Conservation (phyloP, 2,888 invertebrate genomes). For the Drosophila eohydei region DNA sequence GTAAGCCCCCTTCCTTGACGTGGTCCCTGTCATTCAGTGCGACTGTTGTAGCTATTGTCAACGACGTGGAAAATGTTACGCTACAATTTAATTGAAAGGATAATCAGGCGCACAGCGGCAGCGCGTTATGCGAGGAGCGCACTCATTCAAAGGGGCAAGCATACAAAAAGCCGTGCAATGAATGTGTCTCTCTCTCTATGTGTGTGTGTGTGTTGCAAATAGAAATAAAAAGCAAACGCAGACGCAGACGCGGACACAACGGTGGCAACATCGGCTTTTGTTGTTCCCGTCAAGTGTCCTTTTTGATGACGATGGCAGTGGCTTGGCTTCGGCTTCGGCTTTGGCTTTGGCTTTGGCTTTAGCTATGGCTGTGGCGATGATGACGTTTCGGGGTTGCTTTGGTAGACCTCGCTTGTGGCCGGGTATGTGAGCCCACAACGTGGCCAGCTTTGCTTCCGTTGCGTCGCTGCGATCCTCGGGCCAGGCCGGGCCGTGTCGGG, state of each 20-base stretch:
- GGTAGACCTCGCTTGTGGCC: conserved; percentile 84
- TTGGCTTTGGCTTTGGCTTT: background rate
- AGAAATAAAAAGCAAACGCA: conserved; percentile 68
- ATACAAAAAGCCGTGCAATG: conserved; percentile 61
- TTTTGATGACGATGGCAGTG: conserved; percentile 61
- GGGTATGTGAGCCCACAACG: conserved; percentile 81
- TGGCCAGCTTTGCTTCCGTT: conserved; percentile 69
- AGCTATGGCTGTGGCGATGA: conserved; percentile 13
- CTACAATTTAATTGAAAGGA: conserved; percentile 83
- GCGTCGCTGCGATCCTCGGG: conserved; percentile 55
- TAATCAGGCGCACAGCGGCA: conserved; percentile 77
- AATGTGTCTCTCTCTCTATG: conserved; percentile 22
- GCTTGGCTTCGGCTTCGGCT: conserved; percentile 21
- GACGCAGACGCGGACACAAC: conserved; percentile 25
- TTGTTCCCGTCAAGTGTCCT: conserved; percentile 77
- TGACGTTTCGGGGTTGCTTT: conserved; percentile 79
- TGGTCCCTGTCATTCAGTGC: conserved; percentile 22
- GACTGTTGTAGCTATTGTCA: conserved; percentile 58
- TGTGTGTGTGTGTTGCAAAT: conserved; percentile 57
- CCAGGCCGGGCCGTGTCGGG: background rate
- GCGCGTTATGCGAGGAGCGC: conserved; percentile 58
- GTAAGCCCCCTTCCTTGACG: conserved; percentile 5
- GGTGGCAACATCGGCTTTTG: conserved; percentile 73
- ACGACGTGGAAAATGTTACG: conserved; percentile 81
- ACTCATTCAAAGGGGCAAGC: conserved; percentile 47